A percentile compares a stretch with the other conserved stretches of the same genome.
Evolutionary conservation across 2,113 vertebrate species (phyloP).

Genomic region (Lampris megalopsis): DNA sequence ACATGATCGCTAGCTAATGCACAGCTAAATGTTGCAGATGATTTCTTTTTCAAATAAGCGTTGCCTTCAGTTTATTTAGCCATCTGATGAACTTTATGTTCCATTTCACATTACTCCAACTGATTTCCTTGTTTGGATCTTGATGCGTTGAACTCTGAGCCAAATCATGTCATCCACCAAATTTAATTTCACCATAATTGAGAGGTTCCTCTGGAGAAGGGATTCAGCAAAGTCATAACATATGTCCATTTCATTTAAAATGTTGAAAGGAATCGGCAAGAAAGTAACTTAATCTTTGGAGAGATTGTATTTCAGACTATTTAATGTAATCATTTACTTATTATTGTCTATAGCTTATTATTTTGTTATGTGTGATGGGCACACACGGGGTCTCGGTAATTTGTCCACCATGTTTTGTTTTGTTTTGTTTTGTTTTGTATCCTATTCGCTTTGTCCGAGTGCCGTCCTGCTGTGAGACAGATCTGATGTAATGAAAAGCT

Average conservation of each 20-base stretch:
- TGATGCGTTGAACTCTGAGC: not conserved
- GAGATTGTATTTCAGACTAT: not conserved
- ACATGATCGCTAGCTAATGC: slow-evolving; percentile 2
- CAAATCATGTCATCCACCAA: not conserved
- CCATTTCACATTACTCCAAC: slow-evolving; percentile 11
- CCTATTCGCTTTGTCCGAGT: slow-evolving; percentile 16
- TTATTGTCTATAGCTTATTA: too few species aligned
- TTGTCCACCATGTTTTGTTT: not conserved
- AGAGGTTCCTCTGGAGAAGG: not conserved
- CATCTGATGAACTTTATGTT: slow-evolving; percentile 5
- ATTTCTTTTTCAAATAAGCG: slow-evolving; percentile 7
- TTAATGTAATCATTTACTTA: not conserved
- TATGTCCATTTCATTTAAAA: not conserved
- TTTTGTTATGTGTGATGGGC: slow-evolving; percentile 31
- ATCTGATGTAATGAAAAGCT: slow-evolving; percentile 21
- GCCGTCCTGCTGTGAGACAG: slow-evolving; percentile 36
- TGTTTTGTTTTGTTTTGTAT: not conserved
- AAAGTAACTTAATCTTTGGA: not conserved
- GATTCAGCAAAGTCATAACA: not conserved
- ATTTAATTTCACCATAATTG: slow-evolving; percentile 9
- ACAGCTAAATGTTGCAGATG: not conserved
- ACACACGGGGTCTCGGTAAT: slow-evolving; percentile 5
- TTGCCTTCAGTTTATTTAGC: not conserved
- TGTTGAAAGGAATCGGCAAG: not conserved
- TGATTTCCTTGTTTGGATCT: slow-evolving; percentile 2